Conservation (phyloP, 1,140 invertebrate species). For the Himalopsyche phryganea region DNA sequence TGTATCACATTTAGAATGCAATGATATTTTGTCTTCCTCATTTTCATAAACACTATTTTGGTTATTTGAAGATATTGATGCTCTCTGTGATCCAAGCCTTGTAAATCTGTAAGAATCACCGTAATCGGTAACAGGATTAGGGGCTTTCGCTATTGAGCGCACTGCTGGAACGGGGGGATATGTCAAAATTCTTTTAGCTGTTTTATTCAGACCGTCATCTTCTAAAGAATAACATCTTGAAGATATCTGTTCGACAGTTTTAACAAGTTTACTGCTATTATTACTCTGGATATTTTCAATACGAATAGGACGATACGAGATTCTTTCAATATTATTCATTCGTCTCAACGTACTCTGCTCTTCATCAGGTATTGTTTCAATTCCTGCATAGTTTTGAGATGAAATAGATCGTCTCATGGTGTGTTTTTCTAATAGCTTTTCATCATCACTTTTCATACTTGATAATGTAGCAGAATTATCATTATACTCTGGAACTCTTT, state of each 20-base stretch:
- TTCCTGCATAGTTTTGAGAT: conserved; percentile 50
- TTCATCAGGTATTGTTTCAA: conserved; percentile 40
- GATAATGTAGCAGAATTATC: conserved; percentile 29
- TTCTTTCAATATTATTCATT: conserved; percentile 14
- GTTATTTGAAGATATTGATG: conserved; percentile 3
- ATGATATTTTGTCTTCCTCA: conserved; percentile 39
- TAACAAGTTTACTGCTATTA: conserved; percentile 23
- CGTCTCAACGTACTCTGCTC: conserved; percentile 5
- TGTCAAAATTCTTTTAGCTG: conserved; percentile 3
- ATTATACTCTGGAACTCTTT: neutral
- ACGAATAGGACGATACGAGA: conserved; percentile 13
- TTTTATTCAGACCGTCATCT: conserved; percentile 15
- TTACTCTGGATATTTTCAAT: conserved; percentile 11
- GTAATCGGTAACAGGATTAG: neutral
- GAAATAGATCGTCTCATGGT: conserved; percentile 36
- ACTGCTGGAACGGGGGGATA: conserved; percentile 3
- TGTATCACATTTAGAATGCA: neutral
- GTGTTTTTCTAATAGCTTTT: conserved; percentile 49
- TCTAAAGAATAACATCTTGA: conserved; percentile 14
- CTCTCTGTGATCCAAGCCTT: conserved; percentile 16
- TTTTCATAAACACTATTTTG: conserved; percentile 21
- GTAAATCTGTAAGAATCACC: conserved; percentile 12
- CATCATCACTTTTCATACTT: conserved; percentile 52
- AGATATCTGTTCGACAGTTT: conserved; percentile 32
- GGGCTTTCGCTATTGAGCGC: conserved; percentile 9